Evolutionary conservation across 2,113 vertebrate species (phyloP), one percentile per base, ranked within the genome.

Genomic region (Lophochroa leadbeateri): DNA sequence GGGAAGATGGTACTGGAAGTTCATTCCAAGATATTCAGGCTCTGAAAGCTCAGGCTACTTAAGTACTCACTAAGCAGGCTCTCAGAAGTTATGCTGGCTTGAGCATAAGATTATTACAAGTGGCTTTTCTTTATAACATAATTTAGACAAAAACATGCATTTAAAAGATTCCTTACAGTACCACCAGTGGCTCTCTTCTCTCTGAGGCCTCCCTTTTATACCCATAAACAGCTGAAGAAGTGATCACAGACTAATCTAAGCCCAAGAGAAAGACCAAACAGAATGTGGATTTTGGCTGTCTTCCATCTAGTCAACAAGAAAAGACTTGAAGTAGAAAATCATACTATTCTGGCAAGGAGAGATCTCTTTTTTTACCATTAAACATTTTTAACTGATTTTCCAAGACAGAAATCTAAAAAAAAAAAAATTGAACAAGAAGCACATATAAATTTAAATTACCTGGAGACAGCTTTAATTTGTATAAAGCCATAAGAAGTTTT

Each of bases 381-480:
- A 83, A 75, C 1, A 46, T 63, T 93, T 82, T 82, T 46, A 86
- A 69, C 28, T 71, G 76, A 46, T 92, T 82, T 90, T 95, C 60
- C 43, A 82, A 77, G 33, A 44, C 33, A 61, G 47, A 92, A 93
- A 44, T 25, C 4, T 61, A 37, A 57, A 53, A 79, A 82, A 12
- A 53, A 76, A 82, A 91, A 80, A 82, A 57, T 21, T 28, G 31
- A 93, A 94, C 15, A 68, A 89, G 76, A 64, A 76, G 47, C 74
- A 16, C 19, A 37, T 94, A 84, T 96, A 95, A 97, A 94, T 94
- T 94, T 90, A 96, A 86, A 88, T 52, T 94, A 95, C 75, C 75
- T 89, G 72, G 91, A 97, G 88, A 97, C 84, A 97, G 82, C 67
- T 84, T 94, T 93, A 92, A 94, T 90, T 94, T 96, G 35, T 78